Evolutionary conservation across 2,113 vertebrate genomes (phyloP).

Genomic region (Gymnarchus niloticus): DNA sequence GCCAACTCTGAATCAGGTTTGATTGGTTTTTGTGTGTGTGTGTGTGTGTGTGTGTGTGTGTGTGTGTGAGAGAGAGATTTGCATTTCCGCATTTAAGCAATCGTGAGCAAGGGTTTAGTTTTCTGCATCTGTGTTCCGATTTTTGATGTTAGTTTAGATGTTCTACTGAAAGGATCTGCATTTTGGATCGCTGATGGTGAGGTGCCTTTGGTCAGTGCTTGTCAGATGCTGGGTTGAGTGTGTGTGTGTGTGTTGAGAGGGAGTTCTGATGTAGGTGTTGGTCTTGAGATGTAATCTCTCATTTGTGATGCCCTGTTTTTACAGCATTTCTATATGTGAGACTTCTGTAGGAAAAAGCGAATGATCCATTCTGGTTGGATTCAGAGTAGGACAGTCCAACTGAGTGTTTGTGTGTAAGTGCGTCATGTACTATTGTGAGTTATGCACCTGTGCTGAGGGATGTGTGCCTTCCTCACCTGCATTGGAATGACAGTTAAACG

Average conservation of each 20-base stretch:
- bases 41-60: background rate
- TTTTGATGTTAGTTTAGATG: background rate
- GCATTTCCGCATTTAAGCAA: background rate
- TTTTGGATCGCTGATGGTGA: background rate
- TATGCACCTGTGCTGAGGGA: background rate
- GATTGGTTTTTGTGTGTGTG: background rate
- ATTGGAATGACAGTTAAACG: background rate
- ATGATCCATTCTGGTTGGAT: background rate
- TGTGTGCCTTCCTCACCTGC: background rate
- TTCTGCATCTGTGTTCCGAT: background rate
- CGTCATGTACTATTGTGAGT: background rate
- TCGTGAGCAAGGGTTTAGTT: background rate
- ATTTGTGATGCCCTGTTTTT: background rate
- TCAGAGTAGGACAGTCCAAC: background rate
- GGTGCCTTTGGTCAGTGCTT: background rate
- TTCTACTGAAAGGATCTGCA: background rate
- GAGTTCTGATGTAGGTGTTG: background rate
- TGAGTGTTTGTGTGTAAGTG: constrained; percentile 11
- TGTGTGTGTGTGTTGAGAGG: constrained; percentile 16
- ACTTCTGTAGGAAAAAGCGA: background rate
- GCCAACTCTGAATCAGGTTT: background rate
- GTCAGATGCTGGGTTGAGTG: background rate
- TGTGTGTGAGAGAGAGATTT: background rate
- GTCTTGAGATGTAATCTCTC: background rate
- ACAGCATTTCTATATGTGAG: background rate